phyloP scores from a whole-genome alignment of 2,888 invertebrate genomes.

The Phorcus lineatus region DNA sequence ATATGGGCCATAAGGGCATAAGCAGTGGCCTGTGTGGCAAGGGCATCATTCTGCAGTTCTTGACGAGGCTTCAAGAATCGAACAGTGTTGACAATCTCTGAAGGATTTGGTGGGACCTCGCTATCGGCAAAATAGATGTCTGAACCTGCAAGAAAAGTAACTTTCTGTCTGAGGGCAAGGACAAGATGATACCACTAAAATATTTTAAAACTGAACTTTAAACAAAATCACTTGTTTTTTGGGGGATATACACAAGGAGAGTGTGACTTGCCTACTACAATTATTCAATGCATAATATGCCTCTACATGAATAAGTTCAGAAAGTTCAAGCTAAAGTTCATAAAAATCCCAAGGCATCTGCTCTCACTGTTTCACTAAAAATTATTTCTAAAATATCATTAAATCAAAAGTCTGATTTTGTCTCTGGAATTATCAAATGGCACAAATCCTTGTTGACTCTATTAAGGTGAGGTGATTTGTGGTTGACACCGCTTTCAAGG shows the following conservation, averaged over 20 bases:
- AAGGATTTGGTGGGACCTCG: constrained; percentile 65
- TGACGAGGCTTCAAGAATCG: constrained; percentile 91
- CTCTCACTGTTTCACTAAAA: too few relatives aligned
- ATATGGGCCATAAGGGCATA: constrained; percentile 90
- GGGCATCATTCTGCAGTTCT: constrained; percentile 86
- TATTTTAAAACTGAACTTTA: neutral
- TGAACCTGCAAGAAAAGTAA: constrained; percentile 50
- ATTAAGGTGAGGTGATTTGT: too few relatives aligned
- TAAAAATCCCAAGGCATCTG: too few relatives aligned
- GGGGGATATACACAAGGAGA: neutral
- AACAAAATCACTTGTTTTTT: neutral
- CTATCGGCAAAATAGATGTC: constrained; percentile 71
- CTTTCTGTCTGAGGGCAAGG: neutral
- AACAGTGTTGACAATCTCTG: constrained; percentile 69
- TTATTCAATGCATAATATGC: neutral
- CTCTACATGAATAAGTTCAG: too few relatives aligned
- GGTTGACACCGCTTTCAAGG: too few relatives aligned
- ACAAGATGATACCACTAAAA: neutral
- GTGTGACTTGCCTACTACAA: neutral
- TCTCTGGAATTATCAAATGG: too few relatives aligned
- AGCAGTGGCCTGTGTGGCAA: constrained; percentile 94
- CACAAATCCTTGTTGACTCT: too few relatives aligned
- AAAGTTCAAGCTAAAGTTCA: too few relatives aligned
- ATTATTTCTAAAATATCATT: too few relatives aligned
- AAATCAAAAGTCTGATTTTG: too few relatives aligned